Conservation (phyloP, 2,797 vertebrate genomes). For the Hippocampus kuda region DNA sequence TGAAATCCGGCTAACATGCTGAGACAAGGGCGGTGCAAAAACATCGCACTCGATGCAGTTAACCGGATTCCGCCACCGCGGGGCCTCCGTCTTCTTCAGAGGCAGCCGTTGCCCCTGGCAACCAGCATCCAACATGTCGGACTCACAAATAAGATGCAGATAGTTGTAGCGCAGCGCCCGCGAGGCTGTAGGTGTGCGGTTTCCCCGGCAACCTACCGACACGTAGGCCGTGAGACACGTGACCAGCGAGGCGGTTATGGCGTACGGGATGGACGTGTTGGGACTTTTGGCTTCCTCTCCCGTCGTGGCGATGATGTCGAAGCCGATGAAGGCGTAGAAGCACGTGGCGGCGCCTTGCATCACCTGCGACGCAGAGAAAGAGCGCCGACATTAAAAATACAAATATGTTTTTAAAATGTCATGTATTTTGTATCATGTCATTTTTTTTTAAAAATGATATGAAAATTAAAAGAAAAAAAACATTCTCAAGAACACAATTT, state of each 20-base stretch:
- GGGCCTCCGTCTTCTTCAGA: not conserved
- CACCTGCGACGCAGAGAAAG: constrained; percentile 64
- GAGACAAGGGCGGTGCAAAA: not conserved
- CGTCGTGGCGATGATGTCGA: constrained; percentile 97
- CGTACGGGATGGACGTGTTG: constrained; percentile 96
- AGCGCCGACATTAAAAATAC: not conserved
- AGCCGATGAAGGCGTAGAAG: constrained; percentile 97
- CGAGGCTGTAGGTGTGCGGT: not conserved
- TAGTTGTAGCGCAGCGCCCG: too few species aligned
- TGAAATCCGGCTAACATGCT: not conserved
- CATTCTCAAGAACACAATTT: too few species aligned
- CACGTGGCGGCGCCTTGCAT: constrained; percentile 95
- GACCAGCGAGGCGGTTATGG: constrained; percentile 92
- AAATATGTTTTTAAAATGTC: too few species aligned
- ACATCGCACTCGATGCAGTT: not conserved
- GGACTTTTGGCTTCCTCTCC: constrained; percentile 97
- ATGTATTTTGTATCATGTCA: too few species aligned
- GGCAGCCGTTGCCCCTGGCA: constrained; percentile 45
- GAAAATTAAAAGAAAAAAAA: too few species aligned
- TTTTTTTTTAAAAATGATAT: too few species aligned
- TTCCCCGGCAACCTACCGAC: constrained; percentile 74
- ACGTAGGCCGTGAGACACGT: constrained; percentile 96
- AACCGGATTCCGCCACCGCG: constrained; percentile 10
- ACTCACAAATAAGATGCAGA: constrained; percentile 20
- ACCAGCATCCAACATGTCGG: constrained; percentile 40